These are phyloP conservation scores for Salpingus planirostris DNA, from an alignment of 2,888 invertebrate species.

Conservation along the genomic window DNA sequence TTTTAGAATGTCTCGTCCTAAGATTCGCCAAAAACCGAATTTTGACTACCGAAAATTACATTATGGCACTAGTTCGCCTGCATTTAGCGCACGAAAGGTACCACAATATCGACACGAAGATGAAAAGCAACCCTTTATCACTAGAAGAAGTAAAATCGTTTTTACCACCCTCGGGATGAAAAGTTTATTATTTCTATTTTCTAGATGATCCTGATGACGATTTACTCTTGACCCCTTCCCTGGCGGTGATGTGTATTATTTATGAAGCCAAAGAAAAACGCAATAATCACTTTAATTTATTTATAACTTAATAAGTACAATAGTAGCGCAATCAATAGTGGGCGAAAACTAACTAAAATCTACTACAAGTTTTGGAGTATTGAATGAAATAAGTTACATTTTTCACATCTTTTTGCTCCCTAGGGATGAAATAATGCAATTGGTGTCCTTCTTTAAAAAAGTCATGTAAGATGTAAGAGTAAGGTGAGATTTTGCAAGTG, in stretches of 20 bases:
- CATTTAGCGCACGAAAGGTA: slow-evolving; percentile 59
- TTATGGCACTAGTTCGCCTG: slow-evolving; percentile 55
- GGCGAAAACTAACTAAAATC: not conserved
- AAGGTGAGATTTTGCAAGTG: too few relatives aligned
- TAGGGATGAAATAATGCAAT: too few relatives aligned
- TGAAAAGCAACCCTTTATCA: slow-evolving; percentile 62
- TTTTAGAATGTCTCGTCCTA: slow-evolving; percentile 60
- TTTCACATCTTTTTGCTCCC: too few relatives aligned
- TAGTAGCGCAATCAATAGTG: slow-evolving; percentile 1
- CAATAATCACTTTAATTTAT: slow-evolving; percentile 10
- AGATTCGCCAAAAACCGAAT: slow-evolving; percentile 54
- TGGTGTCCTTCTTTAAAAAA: too few relatives aligned
- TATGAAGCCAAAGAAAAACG: slow-evolving; percentile 21
- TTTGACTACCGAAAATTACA: slow-evolving; percentile 52
- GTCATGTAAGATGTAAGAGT: too few relatives aligned
- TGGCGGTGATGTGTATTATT: too few relatives aligned
- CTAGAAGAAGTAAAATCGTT: slow-evolving; percentile 64
- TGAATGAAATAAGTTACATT: too few relatives aligned
- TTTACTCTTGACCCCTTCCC: slow-evolving; percentile 44
- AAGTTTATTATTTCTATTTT: too few relatives aligned
- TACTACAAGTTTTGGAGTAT: too few relatives aligned
- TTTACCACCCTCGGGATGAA: too few relatives aligned
- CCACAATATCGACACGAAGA: slow-evolving; percentile 60
- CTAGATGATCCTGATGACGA: slow-evolving; percentile 54
- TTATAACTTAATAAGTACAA: slow-evolving; percentile 9